Evolutionary conservation across 2,888 invertebrate species (phyloP).

Genomic region (Bembecia ichneumoniformis): DNA sequence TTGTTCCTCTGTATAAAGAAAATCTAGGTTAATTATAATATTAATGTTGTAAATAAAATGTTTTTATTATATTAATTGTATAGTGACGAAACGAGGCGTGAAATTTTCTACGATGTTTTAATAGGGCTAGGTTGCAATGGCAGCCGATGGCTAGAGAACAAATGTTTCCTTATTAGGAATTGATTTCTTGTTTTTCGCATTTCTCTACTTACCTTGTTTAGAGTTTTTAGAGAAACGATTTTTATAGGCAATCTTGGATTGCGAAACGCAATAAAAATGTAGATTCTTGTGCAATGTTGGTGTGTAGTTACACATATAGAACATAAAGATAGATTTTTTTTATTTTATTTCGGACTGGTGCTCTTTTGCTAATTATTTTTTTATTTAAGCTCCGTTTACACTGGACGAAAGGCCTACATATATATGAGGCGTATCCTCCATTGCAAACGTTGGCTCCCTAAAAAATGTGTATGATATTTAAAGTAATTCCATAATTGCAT

Average conservation of each 20-base stretch:
- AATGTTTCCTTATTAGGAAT: slow-evolving; percentile 19
- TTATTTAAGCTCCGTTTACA: not conserved
- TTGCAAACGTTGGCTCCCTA: too few relatives aligned
- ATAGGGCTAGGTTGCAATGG: slow-evolving; percentile 8
- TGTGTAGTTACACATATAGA: slow-evolving; percentile 32
- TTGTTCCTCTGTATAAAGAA: slow-evolving; percentile 67
- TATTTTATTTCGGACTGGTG: slow-evolving; percentile 36
- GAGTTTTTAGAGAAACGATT: slow-evolving; percentile 1
- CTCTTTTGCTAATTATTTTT: slow-evolving; percentile 20
- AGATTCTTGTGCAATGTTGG: slow-evolving; percentile 53
- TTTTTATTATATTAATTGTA: slow-evolving; percentile 65
- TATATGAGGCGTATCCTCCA: too few relatives aligned
- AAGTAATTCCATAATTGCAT: slow-evolving; percentile 52
- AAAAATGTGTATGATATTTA: not conserved
- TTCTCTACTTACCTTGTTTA: slow-evolving; percentile 5
- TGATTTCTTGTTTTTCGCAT: slow-evolving; percentile 13
- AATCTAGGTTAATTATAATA: slow-evolving; percentile 51
- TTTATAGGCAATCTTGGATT: slow-evolving; percentile 24
- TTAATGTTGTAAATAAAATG: slow-evolving; percentile 67
- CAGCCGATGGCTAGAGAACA: slow-evolving; percentile 4
- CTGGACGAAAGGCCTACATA: not conserved
- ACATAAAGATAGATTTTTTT: slow-evolving; percentile 4
- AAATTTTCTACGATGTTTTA: slow-evolving; percentile 43
- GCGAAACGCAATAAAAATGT: slow-evolving; percentile 31
- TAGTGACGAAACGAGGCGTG: slow-evolving; percentile 43